These are phyloP conservation scores for Hoplostethus mediterraneus DNA, from an alignment of 2,797 vertebrate genomes.

Conservation along the genomic window DNA sequence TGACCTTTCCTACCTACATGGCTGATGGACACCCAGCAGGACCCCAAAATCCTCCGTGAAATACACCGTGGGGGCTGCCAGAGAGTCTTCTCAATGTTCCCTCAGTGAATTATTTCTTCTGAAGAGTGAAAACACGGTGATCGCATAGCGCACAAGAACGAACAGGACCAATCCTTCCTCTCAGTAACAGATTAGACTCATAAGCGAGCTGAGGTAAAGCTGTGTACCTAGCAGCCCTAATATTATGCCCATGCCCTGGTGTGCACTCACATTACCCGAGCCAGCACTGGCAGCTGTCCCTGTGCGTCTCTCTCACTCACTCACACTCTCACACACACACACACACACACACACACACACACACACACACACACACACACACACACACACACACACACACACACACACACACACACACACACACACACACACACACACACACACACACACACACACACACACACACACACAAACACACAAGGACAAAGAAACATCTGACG, in stretches of 20 bases:
- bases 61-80: background rate
- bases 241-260: background rate
- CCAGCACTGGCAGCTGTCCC: background rate
- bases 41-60: background rate
- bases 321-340: background rate
- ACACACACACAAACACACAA: background rate
- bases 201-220: background rate
- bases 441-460: background rate
- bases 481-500: background rate
- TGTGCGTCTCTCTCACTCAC: background rate
- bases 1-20: too few species aligned
- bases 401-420: background rate
- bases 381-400: background rate
- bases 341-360: background rate
- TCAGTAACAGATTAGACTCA: background rate
- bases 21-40: slow-evolving; percentile 22
- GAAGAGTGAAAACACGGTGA: background rate
- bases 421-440: background rate
- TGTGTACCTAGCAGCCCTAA: background rate
- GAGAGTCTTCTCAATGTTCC: background rate
- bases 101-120: background rate
- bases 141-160: background rate
- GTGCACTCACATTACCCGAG: background rate
- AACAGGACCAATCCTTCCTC: background rate
- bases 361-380: background rate